A percentile compares a stretch with the other conserved stretches of the same genome.
These are phyloP conservation scores for Carduelis carduelis DNA, from an alignment of 2,797 vertebrate species.

Conservation along the genomic window DNA sequence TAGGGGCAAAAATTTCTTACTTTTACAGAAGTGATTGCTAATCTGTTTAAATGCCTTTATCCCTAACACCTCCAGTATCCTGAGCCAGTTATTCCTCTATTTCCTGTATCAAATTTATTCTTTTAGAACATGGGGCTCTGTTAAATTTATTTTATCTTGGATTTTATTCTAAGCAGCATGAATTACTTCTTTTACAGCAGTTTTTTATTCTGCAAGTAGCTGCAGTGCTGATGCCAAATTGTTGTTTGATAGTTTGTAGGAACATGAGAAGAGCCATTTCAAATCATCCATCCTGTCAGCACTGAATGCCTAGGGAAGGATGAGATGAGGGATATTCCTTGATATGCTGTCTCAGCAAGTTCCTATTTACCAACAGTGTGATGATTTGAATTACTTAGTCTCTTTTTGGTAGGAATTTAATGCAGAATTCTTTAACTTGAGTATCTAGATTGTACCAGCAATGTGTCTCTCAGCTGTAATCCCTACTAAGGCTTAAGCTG, in stretches of 20 bases:
- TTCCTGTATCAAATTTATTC: neutral
- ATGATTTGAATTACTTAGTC: neutral
- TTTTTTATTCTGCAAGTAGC: neutral
- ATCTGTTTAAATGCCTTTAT: constrained; percentile 5
- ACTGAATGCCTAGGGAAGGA: neutral
- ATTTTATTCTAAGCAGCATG: neutral
- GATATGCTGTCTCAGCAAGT: neutral
- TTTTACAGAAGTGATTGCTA: neutral
- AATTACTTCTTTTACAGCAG: neutral
- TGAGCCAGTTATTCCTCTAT: neutral
- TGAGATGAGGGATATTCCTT: neutral
- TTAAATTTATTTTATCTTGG: neutral
- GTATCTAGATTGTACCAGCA: neutral
- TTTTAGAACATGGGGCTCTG: neutral
- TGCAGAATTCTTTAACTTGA: neutral
- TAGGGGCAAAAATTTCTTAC: neutral
- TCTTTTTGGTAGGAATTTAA: neutral
- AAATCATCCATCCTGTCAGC: neutral
- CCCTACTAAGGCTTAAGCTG: neutral
- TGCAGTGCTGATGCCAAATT: neutral
- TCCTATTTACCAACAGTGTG: neutral
- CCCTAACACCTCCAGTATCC: neutral
- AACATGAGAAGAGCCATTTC: neutral
- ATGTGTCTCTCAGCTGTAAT: neutral
- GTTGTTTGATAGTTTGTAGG: neutral